Percentiles rank a stretch among this genome's conserved stretches.
phyloP scores from a whole-genome alignment of 2,113 vertebrate genomes.

The Cyanoramphus novaezelandiae region DNA sequence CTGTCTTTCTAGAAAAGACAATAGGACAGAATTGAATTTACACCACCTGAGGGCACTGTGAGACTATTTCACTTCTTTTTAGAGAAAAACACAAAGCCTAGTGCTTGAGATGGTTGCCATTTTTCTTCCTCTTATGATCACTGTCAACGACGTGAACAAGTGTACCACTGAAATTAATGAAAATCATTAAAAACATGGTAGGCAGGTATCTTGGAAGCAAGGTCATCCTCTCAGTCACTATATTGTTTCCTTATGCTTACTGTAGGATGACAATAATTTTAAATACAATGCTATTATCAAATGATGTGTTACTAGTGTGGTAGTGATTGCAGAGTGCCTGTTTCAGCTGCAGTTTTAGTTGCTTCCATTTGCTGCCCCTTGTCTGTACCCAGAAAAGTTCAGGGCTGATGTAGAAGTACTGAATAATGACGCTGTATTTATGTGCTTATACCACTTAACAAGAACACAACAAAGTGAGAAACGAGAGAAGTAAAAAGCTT shows the following conservation, averaged over 20 bases:
- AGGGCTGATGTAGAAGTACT: neutral
- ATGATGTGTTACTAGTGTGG: neutral
- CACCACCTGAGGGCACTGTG: slow-evolving; percentile 59
- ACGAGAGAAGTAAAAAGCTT: neutral
- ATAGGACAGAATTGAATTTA: neutral
- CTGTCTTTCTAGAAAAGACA: neutral
- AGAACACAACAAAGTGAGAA: neutral
- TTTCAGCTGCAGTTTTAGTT: neutral
- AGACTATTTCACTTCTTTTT: neutral
- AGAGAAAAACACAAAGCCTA: neutral
- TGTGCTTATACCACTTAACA: rapidly evolving
- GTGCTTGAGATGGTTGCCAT: neutral
- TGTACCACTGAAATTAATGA: neutral
- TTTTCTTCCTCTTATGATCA: neutral
- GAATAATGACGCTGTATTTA: rapidly evolving
- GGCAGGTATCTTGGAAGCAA: neutral
- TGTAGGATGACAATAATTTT: neutral
- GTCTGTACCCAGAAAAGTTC: neutral
- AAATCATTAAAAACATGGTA: neutral
- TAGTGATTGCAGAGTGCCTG: neutral
- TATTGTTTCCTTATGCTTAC: neutral
- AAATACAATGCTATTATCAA: neutral
- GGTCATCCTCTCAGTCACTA: neutral
- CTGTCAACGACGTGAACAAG: neutral
- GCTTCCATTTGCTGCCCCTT: neutral